These are phyloP conservation scores for Cephalopholis sonnerati DNA, from an alignment of 2,113 vertebrate genomes.

Conservation along the genomic window DNA sequence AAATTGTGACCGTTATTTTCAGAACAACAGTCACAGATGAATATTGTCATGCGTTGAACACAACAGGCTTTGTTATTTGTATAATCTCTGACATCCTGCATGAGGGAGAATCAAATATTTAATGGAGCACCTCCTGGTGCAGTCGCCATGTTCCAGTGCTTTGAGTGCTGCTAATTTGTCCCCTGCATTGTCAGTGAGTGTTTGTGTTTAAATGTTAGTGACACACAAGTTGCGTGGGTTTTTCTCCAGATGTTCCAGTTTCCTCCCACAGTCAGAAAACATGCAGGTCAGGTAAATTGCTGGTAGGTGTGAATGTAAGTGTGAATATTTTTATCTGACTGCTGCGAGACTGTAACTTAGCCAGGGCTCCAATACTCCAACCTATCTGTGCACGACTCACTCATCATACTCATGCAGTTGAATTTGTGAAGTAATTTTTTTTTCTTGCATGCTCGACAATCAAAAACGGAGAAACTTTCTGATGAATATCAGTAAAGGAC, in stretches of 20 bases:
- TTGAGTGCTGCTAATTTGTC: slow-evolving; percentile 51
- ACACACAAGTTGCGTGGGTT: slow-evolving; percentile 29
- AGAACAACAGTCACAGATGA: slow-evolving; percentile 25
- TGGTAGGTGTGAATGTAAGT: slow-evolving; percentile 7
- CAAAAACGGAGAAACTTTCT: too few species aligned
- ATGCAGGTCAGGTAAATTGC: not conserved
- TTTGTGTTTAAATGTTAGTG: slow-evolving; percentile 38
- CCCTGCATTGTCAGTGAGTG: slow-evolving; percentile 39
- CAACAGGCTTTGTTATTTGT: slow-evolving; percentile 37
- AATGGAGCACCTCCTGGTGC: slow-evolving; percentile 36
- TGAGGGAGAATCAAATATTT: slow-evolving; percentile 52
- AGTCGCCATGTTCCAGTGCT: slow-evolving; percentile 27
- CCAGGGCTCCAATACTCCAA: not conserved
- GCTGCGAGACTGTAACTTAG: not conserved
- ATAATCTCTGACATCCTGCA: slow-evolving; percentile 46
- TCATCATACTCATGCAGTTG: too few species aligned
- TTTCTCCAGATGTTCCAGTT: slow-evolving; percentile 31
- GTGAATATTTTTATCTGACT: slow-evolving; percentile 12
- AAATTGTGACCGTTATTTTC: slow-evolving; percentile 31
- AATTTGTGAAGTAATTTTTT: too few species aligned
- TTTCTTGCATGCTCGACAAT: too few species aligned
- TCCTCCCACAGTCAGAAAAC: slow-evolving; percentile 30
- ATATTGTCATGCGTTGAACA: slow-evolving; percentile 32
- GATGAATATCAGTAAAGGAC: too few species aligned
- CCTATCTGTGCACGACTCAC: not conserved